Conservation (phyloP, 2,113 vertebrate genomes). For the Osmerus eperlanus region DNA sequence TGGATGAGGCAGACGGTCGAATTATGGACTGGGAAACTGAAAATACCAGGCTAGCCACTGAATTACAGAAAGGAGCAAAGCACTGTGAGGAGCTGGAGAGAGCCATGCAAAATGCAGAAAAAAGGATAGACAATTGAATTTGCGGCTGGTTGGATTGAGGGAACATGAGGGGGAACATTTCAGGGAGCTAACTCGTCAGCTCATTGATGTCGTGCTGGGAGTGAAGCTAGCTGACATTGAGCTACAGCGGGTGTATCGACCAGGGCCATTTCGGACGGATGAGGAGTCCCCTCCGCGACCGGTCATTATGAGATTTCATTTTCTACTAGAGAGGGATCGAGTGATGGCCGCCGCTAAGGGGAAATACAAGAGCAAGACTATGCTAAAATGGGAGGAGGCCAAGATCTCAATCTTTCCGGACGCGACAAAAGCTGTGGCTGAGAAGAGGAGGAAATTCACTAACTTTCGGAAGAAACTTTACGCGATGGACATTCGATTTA, state of each 20-base stretch:
- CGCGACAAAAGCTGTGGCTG: background rate
- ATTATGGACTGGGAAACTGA: background rate
- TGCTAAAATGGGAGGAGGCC: no score
- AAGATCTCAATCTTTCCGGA: background rate
- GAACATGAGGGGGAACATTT: no score
- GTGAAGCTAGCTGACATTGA: no score
- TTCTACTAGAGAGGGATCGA: background rate
- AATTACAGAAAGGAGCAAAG: background rate
- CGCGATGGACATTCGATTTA: background rate
- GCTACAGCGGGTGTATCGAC: no score
- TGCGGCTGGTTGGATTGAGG: no score
- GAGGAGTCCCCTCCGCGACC: background rate
- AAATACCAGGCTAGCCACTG: background rate
- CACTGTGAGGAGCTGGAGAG: background rate
- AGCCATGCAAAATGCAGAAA: no score
- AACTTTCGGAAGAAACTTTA: background rate
- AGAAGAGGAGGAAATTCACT: background rate
- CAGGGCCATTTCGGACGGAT: no score
- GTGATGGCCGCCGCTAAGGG: background rate
- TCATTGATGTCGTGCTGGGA: no score
- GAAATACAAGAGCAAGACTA: no score
- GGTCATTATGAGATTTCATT: background rate
- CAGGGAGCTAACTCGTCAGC: no score
- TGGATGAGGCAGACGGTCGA: background rate
- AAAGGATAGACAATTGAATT: no score